Evolutionary conservation across 2,888 invertebrate genomes (phyloP), one percentile per base, ranked within the genome.

Genomic region (Drosophila mimica): DNA sequence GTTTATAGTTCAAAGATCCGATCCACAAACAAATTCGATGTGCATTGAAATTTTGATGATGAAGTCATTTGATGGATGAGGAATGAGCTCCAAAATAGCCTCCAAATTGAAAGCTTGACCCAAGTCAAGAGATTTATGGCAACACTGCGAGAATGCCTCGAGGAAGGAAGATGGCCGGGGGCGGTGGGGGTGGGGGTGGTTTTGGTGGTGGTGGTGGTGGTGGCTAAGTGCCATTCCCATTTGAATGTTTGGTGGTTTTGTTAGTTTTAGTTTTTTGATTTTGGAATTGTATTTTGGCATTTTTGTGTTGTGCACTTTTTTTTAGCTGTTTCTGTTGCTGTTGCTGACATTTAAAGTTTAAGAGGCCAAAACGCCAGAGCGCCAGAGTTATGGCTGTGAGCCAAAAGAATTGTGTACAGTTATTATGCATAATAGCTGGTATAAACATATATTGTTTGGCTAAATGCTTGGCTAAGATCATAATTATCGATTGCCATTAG

Each of bases 261-360:
- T 25, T 25, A 4, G 9, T 25, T 34, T 51, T 58, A 8, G 36
- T 61, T 46, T 46, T 46, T 13, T n/a, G 62, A 49, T 65, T 58
- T 67, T 33, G 31, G 58, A 52, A 49, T 75, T 60, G 54, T 53
- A 49, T 61, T 68, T 64, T 36, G 54, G 57, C 53, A 48, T 68
- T 74, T 59, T 46, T 49, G 40, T 49, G 40, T 63, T 67, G 59
- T 74, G 63, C 70, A 53, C 25, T 61, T 38, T 54, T 25, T 25
- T 25, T 63, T 69, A 64, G 49, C 51, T 36, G 60, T 62, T 49
- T 34, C n/a, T 48, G 53, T 67, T 60, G 72, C 33, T 64, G 53
- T 60, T 48, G 64, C 72, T 89, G 81, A 89, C 91, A 91, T 89
- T 84, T 90, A 91, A 91, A 91, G 91, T 91, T 83, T 89, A 91